These are phyloP conservation scores for Anoplius nigerrimus DNA, from an alignment of 2,888 invertebrate genomes.

Conservation along the genomic window DNA sequence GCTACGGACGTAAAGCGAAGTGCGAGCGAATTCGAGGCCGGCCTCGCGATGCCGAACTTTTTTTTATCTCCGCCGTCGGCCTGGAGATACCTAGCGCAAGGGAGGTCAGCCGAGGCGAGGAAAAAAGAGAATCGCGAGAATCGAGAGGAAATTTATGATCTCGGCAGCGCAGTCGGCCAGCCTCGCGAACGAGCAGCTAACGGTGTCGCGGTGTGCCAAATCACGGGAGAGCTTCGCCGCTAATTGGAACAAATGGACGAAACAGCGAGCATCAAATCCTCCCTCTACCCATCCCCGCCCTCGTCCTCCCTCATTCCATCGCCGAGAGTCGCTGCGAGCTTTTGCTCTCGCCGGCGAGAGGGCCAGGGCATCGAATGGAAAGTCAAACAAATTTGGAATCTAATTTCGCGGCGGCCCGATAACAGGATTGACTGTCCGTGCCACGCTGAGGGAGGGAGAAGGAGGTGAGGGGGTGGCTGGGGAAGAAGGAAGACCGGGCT, in stretches of 20 bases:
- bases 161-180: background rate
- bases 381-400: constrained; percentile 49
- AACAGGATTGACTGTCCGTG: background rate
- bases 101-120: too few species aligned
- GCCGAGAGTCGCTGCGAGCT: background rate
- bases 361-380: constrained; percentile 25
- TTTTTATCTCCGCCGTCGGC: too few species aligned
- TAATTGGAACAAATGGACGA: constrained; percentile 52
- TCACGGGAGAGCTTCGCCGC: constrained; percentile 35
- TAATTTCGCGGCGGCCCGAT: constrained; percentile 27
- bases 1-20: too few species aligned
- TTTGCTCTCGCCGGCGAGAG: too few species aligned
- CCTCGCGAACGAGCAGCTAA: constrained; percentile 25
- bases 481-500: background rate
- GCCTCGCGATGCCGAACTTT: too few species aligned
- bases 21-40: too few species aligned
- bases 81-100: too few species aligned
- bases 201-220: constrained; percentile 40
- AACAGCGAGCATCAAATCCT: constrained; percentile 21
- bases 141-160: background rate
- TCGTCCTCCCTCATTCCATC: constrained; percentile 10
- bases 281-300: background rate
- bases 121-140: background rate
- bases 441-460: background rate
- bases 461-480: background rate